Conservation (phyloP, 1,140 invertebrate genomes). For the Pristionchus pacificus region DNA sequence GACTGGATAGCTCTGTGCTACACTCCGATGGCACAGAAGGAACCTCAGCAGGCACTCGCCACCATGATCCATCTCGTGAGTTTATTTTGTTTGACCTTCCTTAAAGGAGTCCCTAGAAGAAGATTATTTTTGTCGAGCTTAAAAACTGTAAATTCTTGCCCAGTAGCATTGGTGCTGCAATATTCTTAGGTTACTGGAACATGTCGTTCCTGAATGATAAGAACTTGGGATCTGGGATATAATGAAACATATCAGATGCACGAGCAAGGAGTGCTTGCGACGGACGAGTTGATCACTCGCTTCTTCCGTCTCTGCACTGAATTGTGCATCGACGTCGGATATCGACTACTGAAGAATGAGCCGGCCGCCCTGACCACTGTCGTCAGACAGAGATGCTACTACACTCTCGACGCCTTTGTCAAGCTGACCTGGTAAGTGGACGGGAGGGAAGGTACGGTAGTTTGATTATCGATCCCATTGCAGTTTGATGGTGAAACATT, state of each 20-base stretch:
- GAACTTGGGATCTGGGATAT: too few species aligned
- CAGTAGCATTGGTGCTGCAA: too few species aligned
- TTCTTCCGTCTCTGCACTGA: conserved; percentile 95
- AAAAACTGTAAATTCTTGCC: too few species aligned
- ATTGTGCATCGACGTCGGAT: conserved; percentile 90
- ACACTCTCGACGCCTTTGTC: conserved; percentile 71
- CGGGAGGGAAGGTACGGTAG: neutral
- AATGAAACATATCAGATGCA: conserved; percentile 81
- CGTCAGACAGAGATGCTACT: conserved; percentile 83
- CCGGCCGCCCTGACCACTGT: conserved; percentile 59
- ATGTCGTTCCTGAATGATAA: too few species aligned
- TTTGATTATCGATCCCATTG: conserved; percentile 56
- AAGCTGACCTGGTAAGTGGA: conserved; percentile 43
- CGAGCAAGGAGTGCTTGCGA: conserved; percentile 88
- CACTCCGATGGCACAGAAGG: conserved; percentile 72
- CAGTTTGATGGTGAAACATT: conserved; percentile 88
- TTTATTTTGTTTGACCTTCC: neutral
- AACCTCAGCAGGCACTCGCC: conserved; percentile 87
- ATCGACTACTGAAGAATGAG: conserved; percentile 70
- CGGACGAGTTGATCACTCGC: conserved; percentile 89
- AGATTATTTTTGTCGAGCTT: too few species aligned
- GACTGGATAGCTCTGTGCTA: conserved; percentile 92
- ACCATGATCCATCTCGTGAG: conserved; percentile 77
- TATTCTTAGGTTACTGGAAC: too few species aligned
- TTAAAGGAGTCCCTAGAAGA: neutral